These are phyloP conservation scores for Polyergus mexicanus DNA, from an alignment of 1,140 invertebrate species.

Conservation along the genomic window DNA sequence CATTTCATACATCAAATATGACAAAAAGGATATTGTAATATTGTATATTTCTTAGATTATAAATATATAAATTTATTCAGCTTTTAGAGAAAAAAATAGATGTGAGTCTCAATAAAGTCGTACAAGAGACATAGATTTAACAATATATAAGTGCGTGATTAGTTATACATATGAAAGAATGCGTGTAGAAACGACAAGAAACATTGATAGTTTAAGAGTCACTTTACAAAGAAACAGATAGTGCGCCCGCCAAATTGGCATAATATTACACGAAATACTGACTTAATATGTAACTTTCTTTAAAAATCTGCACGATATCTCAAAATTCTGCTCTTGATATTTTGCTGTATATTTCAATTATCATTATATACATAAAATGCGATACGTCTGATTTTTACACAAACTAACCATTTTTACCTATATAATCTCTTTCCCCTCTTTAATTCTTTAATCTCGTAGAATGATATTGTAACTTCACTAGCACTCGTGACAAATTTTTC, in stretches of 20 bases:
- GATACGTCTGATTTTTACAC: not conserved
- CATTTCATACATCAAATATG: not conserved
- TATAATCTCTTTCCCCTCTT: not conserved
- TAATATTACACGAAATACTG: constrained; percentile 55
- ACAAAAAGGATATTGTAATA: not conserved
- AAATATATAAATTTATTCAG: not conserved
- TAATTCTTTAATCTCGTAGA: constrained; percentile 15
- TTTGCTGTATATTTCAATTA: constrained; percentile 20
- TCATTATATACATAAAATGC: constrained; percentile 17
- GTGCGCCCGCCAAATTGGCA: not conserved
- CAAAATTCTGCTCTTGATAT: constrained; percentile 9
- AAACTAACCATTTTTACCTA: not conserved
- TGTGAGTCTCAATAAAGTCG: not conserved
- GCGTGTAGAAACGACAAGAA: constrained; percentile 11
- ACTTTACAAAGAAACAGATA: constrained; percentile 19
- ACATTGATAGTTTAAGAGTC: constrained; percentile 21
- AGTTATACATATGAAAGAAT: not conserved
- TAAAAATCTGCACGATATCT: constrained; percentile 32
- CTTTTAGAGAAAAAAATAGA: not conserved
- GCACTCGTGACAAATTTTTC: constrained; percentile 1
- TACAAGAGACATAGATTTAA: not conserved
- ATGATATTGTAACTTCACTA: constrained; percentile 21
- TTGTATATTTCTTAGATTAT: not conserved
- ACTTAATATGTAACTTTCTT: constrained; percentile 41
- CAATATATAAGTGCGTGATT: not conserved